Conservation (phyloP, 2,888 invertebrate genomes). For the Ferrisia virgata region DNA sequence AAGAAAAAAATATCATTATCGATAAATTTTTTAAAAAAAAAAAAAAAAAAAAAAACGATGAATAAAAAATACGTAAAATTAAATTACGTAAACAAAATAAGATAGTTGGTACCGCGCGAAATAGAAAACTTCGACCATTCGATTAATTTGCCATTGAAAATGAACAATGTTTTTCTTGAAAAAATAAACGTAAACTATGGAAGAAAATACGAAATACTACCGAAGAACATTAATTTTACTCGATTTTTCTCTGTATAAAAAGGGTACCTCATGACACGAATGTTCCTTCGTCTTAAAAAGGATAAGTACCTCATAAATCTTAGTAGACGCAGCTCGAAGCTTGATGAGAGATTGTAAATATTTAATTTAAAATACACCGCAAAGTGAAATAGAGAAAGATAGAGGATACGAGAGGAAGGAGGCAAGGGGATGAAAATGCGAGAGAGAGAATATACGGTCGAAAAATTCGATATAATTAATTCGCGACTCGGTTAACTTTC, state of each 20-base stretch:
- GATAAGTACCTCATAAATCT: not conserved
- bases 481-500: not conserved
- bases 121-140: no score
- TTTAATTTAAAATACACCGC: not conserved
- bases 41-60: no score
- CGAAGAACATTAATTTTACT: not conserved
- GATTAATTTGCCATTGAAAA: not conserved
- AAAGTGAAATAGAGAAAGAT: no score
- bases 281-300: not conserved
- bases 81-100: no score
- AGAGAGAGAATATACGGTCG: not conserved
- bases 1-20: no score
- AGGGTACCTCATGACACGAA: not conserved
- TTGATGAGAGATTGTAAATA: not conserved
- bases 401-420: not conserved
- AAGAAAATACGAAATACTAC: not conserved
- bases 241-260: not conserved
- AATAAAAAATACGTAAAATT: no score
- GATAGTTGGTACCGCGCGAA: no score
- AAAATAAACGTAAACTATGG: not conserved
- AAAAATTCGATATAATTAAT: conserved; percentile 26
- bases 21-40: no score
- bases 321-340: not conserved
- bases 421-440: not conserved
- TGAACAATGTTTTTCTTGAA: not conserved